Conservation (phyloP, 2,113 vertebrate genomes). For the Corythoichthys intestinalis region DNA sequence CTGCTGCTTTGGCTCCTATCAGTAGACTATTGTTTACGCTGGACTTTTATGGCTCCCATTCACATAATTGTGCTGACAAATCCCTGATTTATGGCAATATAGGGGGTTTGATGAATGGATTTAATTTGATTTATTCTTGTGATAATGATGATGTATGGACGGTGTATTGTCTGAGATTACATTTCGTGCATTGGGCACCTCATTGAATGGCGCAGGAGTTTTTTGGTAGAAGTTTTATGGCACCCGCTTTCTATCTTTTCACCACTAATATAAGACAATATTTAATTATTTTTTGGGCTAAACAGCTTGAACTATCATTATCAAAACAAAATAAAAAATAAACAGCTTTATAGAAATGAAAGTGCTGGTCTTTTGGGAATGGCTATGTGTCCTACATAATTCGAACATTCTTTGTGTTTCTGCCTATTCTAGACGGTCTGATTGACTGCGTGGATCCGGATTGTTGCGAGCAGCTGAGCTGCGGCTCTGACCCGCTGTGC, state of each 20-base stretch:
- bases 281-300: background rate
- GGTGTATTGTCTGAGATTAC: slow-evolving; percentile 24
- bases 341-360: background rate
- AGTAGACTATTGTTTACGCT: slow-evolving; percentile 45
- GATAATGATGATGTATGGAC: slow-evolving; percentile 40
- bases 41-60: slow-evolving; percentile 44
- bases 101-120: slow-evolving; percentile 46
- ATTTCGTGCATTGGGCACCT: slow-evolving; percentile 30
- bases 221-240: slow-evolving; percentile 21
- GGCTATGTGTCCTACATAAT: background rate
- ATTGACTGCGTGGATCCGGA: slow-evolving; percentile 95
- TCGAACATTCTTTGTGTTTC: background rate
- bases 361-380: background rate
- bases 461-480: slow-evolving; percentile 92
- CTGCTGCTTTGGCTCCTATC: slow-evolving; percentile 37
- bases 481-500: slow-evolving; percentile 86
- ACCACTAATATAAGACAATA: background rate
- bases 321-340: background rate
- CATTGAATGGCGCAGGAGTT: slow-evolving; percentile 4
- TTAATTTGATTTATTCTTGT: slow-evolving; percentile 45
- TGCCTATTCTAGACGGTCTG: slow-evolving; percentile 82
- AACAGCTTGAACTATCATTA: background rate
- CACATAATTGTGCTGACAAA: slow-evolving; percentile 33
- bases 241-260: slow-evolving; percentile 15
- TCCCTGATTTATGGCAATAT: slow-evolving; percentile 45